Conservation (phyloP, 2,797 vertebrate genomes). For the Sebastes reedi region DNA sequence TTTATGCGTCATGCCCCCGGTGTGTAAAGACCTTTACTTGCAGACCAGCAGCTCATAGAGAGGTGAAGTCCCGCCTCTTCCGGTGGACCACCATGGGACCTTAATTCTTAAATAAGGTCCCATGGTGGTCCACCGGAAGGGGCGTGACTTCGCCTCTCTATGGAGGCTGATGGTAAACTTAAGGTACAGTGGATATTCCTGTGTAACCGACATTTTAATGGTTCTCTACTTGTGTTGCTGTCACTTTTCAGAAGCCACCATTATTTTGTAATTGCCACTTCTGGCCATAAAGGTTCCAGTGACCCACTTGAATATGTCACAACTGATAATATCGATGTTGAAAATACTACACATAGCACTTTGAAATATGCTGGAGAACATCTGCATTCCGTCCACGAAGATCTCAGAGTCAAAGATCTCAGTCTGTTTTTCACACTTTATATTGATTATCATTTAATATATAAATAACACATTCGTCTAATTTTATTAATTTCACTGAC, state of each 20-base stretch:
- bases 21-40: too few relatives aligned
- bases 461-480: not conserved
- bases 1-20: too few relatives aligned
- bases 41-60: not conserved
- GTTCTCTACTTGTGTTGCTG: not conserved
- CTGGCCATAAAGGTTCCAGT: not conserved
- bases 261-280: not conserved
- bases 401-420: not conserved
- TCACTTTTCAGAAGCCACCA: not conserved
- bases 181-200: not conserved
- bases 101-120: not conserved
- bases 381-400: not conserved
- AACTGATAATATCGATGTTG: not conserved
- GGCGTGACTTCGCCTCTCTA: not conserved
- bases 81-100: rapidly evolving
- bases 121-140: not conserved
- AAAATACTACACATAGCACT: constrained; percentile 47
- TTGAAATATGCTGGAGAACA: constrained; percentile 2
- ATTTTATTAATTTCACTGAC: not conserved
- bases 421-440: constrained; percentile 2
- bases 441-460: not conserved
- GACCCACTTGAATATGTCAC: not conserved
- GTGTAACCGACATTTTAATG: not conserved
- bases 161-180: not conserved
- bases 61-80: not conserved